phyloP scores from a whole-genome alignment of 2,797 vertebrate species.

The Urophycis tenuis region DNA sequence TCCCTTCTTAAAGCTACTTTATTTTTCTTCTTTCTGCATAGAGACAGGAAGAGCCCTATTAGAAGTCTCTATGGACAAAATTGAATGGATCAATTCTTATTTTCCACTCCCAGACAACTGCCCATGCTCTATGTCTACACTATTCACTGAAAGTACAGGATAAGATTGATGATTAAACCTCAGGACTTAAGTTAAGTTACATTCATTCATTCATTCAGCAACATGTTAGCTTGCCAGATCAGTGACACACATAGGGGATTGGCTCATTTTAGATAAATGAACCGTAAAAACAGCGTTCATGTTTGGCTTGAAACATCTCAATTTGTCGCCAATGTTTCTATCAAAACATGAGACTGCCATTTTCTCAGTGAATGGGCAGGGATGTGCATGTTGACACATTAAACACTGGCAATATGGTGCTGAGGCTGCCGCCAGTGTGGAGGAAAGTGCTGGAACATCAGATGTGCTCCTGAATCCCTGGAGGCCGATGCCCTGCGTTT shows the following conservation, averaged over 20 bases:
- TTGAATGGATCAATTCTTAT: neutral
- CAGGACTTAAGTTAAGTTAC: neutral
- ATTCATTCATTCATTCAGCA: neutral
- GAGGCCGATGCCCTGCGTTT: slow-evolving; percentile 15
- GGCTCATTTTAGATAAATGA: neutral
- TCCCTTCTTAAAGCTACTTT: neutral
- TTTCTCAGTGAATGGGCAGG: neutral
- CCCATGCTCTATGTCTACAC: neutral
- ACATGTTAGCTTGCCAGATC: neutral
- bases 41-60: neutral
- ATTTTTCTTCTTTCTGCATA: neutral
- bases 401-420: neutral
- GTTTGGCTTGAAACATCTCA: too few relatives aligned
- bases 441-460: slow-evolving; percentile 8
- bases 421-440: neutral
- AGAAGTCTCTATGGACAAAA: neutral
- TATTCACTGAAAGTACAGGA: neutral
- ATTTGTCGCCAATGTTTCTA: neutral
- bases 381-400: neutral
- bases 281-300: neutral
- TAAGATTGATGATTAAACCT: neutral
- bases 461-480: slow-evolving; percentile 17
- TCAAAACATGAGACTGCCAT: neutral
- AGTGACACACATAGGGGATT: neutral
- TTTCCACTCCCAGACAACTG: neutral